These are phyloP conservation scores for Tillus elongatus DNA, from an alignment of 2,888 invertebrate species.

Conservation along the genomic window DNA sequence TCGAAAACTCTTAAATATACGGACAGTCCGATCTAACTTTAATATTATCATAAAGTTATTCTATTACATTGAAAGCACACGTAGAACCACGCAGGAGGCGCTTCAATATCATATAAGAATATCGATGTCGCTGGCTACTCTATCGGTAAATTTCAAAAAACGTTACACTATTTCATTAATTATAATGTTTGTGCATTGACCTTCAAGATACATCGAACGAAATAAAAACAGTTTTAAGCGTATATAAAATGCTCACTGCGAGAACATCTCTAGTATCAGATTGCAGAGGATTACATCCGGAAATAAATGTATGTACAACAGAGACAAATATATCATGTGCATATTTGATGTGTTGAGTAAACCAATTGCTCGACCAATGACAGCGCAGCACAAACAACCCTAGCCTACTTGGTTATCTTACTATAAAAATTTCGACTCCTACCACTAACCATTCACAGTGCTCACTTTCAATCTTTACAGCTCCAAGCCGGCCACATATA, in stretches of 20 bases:
- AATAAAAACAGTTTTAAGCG: no score
- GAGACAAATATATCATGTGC: no score
- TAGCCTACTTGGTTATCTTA: slow-evolving; percentile 31
- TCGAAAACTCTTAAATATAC: slow-evolving; percentile 44
- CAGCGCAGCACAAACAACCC: slow-evolving; percentile 33
- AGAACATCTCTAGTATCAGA: no score
- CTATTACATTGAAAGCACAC: slow-evolving; percentile 44
- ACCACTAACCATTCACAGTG: slow-evolving; percentile 33
- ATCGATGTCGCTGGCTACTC: slow-evolving; percentile 40
- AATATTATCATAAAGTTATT: slow-evolving; percentile 36
- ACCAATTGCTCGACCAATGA: no score
- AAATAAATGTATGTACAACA: no score
- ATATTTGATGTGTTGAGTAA: no score
- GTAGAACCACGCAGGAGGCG: slow-evolving; percentile 30
- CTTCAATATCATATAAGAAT: slow-evolving; percentile 39
- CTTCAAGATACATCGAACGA: slow-evolving; percentile 23
- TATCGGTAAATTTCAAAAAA: slow-evolving; percentile 36
- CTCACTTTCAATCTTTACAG: no score
- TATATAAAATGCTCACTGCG: no score
- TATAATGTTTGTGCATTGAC: slow-evolving; percentile 41
- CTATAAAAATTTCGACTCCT: slow-evolving; percentile 30
- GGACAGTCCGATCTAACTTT: slow-evolving; percentile 43
- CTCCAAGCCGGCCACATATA: no score
- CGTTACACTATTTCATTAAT: slow-evolving; percentile 30
- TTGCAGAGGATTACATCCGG: no score